Conservation (phyloP, 1,140 invertebrate genomes). For the Drosophila sp. region DNA sequence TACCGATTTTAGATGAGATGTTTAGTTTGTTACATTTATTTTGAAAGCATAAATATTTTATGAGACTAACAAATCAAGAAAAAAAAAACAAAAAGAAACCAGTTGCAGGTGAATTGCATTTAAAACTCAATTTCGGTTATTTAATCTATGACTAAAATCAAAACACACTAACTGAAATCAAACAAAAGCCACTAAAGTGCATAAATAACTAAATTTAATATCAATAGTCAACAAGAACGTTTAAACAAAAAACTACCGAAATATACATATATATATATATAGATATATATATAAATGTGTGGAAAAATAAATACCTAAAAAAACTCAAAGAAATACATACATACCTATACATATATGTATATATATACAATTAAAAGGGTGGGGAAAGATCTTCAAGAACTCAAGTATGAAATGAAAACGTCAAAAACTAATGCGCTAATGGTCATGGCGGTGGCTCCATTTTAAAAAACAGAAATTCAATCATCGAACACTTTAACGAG, state of each 20-base stretch:
- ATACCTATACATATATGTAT: background rate
- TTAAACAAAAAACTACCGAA: slow-evolving; percentile 39
- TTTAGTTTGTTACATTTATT: slow-evolving; percentile 9
- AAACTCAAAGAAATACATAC: background rate
- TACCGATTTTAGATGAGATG: background rate
- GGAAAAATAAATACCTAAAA: slow-evolving; percentile 49
- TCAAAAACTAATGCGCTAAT: too few species aligned
- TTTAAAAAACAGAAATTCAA: background rate
- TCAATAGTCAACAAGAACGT: slow-evolving; percentile 48
- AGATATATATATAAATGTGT: slow-evolving; percentile 19
- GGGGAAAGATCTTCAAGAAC: background rate
- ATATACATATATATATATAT: slow-evolving; percentile 24
- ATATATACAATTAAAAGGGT: background rate
- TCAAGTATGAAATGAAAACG: too few species aligned
- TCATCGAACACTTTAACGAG: too few species aligned
- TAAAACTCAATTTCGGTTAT: slow-evolving; percentile 59
- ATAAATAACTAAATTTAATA: slow-evolving; percentile 55
- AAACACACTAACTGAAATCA: slow-evolving; percentile 59
- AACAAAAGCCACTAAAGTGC: slow-evolving; percentile 66
- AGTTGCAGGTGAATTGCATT: slow-evolving; percentile 74
- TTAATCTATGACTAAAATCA: slow-evolving; percentile 60
- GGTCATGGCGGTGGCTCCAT: background rate
- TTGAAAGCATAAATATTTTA: slow-evolving; percentile 41
- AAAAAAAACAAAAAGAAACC: slow-evolving; percentile 28
- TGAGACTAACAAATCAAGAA: slow-evolving; percentile 1